Evolutionary conservation across 2,888 invertebrate genomes (phyloP).

Genomic region (Zootermopsis nevadensis): DNA sequence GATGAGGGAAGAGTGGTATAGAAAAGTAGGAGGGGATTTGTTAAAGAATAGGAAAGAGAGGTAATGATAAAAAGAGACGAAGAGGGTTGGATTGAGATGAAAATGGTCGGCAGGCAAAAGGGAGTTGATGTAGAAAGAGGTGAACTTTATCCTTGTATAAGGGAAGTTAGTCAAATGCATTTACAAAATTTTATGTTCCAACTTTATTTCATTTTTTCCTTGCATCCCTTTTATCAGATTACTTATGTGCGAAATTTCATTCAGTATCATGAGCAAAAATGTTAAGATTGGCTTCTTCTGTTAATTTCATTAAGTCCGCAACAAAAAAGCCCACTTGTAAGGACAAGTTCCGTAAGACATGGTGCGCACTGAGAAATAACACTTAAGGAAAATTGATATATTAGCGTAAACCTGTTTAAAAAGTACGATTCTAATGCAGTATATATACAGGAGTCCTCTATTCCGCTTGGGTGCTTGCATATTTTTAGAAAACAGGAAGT

Average conservation of each 20-base stretch:
- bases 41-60: slow-evolving; percentile 2
- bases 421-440: no score
- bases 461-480: no score
- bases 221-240: background rate
- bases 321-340: no score
- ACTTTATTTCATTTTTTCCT: background rate
- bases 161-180: background rate
- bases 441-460: no score
- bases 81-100: slow-evolving; percentile 17
- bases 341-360: no score
- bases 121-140: slow-evolving; percentile 6
- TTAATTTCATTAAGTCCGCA: no score
- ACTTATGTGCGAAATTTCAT: background rate
- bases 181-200: slow-evolving; percentile 10
- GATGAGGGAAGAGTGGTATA: background rate
- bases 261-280: no score
- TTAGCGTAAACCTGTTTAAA: no score
- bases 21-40: background rate
- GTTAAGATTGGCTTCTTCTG: no score
- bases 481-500: no score
- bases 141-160: background rate
- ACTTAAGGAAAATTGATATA: no score
- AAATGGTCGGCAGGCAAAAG: background rate
- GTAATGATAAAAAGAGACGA: slow-evolving; percentile 15
- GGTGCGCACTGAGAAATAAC: no score